A percentile compares a stretch with the other conserved stretches of the same genome.
Conservation (phyloP, 2,113 vertebrate genomes). For the Erinaceus europaeus region DNA sequence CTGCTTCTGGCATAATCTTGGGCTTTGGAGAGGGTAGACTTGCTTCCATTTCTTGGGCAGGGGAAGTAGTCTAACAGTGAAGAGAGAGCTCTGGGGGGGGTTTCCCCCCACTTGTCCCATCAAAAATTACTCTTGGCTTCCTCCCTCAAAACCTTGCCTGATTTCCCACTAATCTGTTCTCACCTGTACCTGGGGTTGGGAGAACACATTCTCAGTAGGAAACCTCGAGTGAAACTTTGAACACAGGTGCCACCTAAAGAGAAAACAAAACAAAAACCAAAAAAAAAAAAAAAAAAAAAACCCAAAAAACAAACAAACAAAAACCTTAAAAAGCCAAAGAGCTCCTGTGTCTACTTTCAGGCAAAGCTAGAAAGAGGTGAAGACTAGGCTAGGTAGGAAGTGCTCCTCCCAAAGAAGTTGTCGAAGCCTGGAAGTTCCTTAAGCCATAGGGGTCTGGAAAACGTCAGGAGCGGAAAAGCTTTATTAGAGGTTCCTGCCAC, state of each 20-base stretch:
- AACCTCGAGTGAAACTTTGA: neutral
- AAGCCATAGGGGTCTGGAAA: neutral
- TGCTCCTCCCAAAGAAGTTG: neutral
- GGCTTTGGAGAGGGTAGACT: neutral
- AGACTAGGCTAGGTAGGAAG: neutral
- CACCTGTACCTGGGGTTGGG: neutral
- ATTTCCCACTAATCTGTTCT: neutral
- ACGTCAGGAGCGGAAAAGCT: neutral
- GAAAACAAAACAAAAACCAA: no score
- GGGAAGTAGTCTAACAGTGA: neutral
- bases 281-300: no score
- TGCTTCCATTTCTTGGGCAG: neutral
- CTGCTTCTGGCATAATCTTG: neutral
- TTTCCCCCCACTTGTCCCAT: slow-evolving; percentile 20
- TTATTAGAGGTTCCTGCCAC: neutral
- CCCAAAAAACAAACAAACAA: no score
- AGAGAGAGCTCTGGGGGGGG: neutral
- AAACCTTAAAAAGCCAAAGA: neutral
- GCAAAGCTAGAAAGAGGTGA: neutral
- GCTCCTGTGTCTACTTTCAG: neutral
- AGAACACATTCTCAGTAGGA: neutral
- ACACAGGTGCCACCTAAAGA: slow-evolving; percentile 1
- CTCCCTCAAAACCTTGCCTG: neutral
- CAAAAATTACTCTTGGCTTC: slow-evolving; percentile 33
- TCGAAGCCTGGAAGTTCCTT: slow-evolving; percentile 7